Percentiles rank a stretch among this genome's conserved stretches.
Conservation (phyloP, 2,888 invertebrate genomes). For the Phorcus lineatus region DNA sequence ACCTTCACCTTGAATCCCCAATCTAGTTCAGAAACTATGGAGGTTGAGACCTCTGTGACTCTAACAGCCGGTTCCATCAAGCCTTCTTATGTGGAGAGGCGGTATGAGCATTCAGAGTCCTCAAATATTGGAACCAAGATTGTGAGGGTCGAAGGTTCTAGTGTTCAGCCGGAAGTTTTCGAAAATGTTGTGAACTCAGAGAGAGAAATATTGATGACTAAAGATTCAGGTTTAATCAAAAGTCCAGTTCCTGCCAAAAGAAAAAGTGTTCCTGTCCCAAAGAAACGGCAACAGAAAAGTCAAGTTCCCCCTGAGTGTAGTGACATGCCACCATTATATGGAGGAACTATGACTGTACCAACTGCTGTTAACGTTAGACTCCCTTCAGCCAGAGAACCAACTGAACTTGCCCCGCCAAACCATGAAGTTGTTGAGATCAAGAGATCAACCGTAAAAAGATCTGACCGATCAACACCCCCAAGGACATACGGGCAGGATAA, state of each 20-base stretch:
- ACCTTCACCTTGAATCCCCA: conserved; percentile 8
- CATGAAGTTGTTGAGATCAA: conserved; percentile 50
- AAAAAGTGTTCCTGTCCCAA: conserved; percentile 1
- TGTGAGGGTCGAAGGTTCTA: conserved; percentile 26
- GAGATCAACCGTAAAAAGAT: conserved; percentile 39
- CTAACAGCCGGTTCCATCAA: background rate
- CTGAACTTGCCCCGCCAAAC: conserved; percentile 50
- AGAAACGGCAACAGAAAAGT: conserved; percentile 2
- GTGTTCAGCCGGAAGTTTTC: conserved; percentile 48
- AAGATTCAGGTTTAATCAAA: background rate
- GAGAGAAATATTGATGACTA: conserved; percentile 55
- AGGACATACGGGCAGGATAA: conserved; percentile 13
- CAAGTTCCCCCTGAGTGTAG: conserved; percentile 5
- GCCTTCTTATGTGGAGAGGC: background rate
- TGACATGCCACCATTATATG: conserved; percentile 25
- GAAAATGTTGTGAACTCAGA: conserved; percentile 65
- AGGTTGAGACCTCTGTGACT: conserved; percentile 25
- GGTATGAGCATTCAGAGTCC: conserved; percentile 31
- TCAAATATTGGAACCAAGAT: conserved; percentile 45
- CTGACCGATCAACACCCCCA: conserved; percentile 2
- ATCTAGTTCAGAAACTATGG: background rate
- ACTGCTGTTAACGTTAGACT: background rate
- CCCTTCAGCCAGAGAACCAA: background rate
- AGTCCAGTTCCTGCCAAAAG: conserved; percentile 2
- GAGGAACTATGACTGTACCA: background rate